Conservation (phyloP, 1,140 invertebrate species). For the Alviniconcha marisindica region DNA sequence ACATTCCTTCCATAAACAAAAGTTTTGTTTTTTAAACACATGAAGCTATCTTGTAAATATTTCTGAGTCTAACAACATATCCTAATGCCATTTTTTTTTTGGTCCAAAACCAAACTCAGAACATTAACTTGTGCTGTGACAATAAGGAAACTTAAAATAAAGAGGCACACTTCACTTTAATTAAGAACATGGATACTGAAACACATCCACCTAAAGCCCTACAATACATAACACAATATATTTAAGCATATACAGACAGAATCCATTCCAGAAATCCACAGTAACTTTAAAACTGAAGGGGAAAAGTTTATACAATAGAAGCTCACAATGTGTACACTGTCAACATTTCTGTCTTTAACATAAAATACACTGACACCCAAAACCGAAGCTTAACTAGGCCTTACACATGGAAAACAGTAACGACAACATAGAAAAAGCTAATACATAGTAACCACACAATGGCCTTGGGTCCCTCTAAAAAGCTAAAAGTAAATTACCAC, state of each 20-base stretch:
- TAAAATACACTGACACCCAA: slow-evolving; percentile 25
- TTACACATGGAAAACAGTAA: neutral
- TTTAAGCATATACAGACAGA: slow-evolving; percentile 38
- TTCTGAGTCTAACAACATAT: no score
- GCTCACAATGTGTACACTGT: slow-evolving; percentile 29
- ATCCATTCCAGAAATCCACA: slow-evolving; percentile 40
- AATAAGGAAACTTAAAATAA: slow-evolving; percentile 35
- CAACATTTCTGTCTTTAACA: slow-evolving; percentile 26
- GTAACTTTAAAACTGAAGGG: slow-evolving; percentile 39
- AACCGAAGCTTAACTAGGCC: slow-evolving; percentile 4
- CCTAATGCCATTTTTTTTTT: no score
- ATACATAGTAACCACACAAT: no score
- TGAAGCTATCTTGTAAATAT: no score
- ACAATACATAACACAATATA: slow-evolving; percentile 39
- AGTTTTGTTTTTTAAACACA: no score
- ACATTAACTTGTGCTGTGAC: slow-evolving; percentile 33
- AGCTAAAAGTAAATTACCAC: neutral
- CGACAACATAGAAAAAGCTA: slow-evolving; percentile 3
- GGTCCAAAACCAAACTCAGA: no score
- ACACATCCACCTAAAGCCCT: slow-evolving; percentile 42
- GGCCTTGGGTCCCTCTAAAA: neutral
- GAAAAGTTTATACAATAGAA: slow-evolving; percentile 26
- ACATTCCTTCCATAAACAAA: no score
- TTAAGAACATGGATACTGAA: slow-evolving; percentile 33
- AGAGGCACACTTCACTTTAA: slow-evolving; percentile 33